A percentile compares a stretch with the other conserved stretches of the same genome.
Conservation (phyloP, 2,113 vertebrate genomes). For the Phoxinus phoxinus region DNA sequence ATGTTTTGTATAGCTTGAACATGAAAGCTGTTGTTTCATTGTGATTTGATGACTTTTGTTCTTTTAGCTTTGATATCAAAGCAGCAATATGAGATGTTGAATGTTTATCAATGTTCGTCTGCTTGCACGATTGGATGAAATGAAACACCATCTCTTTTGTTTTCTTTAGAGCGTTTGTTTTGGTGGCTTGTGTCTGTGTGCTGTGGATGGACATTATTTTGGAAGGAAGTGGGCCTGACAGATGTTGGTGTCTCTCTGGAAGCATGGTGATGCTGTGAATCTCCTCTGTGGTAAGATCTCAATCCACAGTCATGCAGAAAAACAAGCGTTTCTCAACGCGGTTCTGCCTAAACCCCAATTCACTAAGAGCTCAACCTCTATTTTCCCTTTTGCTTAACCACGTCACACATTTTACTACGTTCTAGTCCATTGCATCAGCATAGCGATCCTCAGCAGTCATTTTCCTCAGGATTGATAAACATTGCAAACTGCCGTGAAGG, state of each 20-base stretch:
- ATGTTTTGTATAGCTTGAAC: neutral
- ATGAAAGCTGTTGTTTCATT: neutral
- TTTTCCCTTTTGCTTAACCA: slow-evolving; percentile 8
- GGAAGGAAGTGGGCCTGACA: slow-evolving; percentile 45
- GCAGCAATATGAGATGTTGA: neutral
- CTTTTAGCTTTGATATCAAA: neutral
- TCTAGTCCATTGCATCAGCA: slow-evolving; percentile 21
- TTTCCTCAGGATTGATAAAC: slow-evolving; percentile 31
- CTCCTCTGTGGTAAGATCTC: slow-evolving; percentile 46
- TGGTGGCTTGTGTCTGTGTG: slow-evolving; percentile 15
- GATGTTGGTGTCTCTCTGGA: slow-evolving; percentile 47
- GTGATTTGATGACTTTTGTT: slow-evolving; percentile 10
- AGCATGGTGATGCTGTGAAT: slow-evolving; percentile 31
- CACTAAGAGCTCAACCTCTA: slow-evolving; percentile 29
- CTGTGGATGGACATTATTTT: slow-evolving; percentile 33
- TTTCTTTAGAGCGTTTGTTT: slow-evolving; percentile 36
- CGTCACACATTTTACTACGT: slow-evolving; percentile 12
- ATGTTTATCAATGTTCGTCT: slow-evolving; percentile 4
- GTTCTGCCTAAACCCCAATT: slow-evolving; percentile 37
- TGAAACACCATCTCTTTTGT: slow-evolving; percentile 12
- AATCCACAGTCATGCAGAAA: slow-evolving; percentile 55
- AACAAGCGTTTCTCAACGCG: slow-evolving; percentile 47
- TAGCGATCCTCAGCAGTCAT: slow-evolving; percentile 22
- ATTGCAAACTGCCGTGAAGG: slow-evolving; percentile 8
- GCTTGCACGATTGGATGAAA: neutral